Evolutionary conservation across 2,113 vertebrate genomes (phyloP), one percentile per base, ranked within the genome.

Genomic region (Acanthochromis polyacanthus): DNA sequence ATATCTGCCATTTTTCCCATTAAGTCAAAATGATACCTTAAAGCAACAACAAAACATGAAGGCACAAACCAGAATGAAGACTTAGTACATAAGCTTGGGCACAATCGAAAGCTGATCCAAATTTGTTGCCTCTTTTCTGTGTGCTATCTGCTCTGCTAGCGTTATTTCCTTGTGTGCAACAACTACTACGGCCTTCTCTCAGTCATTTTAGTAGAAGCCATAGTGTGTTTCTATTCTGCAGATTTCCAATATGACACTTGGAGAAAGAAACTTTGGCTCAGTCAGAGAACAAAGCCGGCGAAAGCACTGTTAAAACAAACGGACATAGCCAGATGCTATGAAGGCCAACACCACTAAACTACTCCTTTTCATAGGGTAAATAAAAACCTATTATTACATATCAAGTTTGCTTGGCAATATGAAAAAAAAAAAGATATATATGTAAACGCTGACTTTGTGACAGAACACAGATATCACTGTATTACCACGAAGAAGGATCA

Each of bases 361-460:
- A 80, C 59, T 83, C 86, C 67, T 84, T 73, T 69, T 79, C 28
- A 36, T 57, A 67, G 38, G 60, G 50, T 80, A 65, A 86, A 81
- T 36, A 68, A 79, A 88, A 92, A 86, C 78, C 77, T 93, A 86
- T 80, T 66, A 62, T 67, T 74, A 86, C 87, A 91, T 91, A 91
- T 88, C 77, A 91, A 83, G 75, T 89, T 76, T 90, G 71, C 81
- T 88, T 32, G 70, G 91, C 90, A 93, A 92, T 92, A 92, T 64
- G 55, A 67, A 71, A 74, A 25, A 71, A 74, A 25, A 25, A 25
- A 25, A 25, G 25, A 53, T 22, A 43, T 43, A 79, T 51, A 46
- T 57, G 67, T 80, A 72, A 32, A 73, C 66, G n/a, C 68, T 79
- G 84, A 80, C 77, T 71, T 78, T 78, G 69, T 70, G 46, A 75